Conservation (phyloP, 1,140 invertebrate genomes). For the Tribolium madens region DNA sequence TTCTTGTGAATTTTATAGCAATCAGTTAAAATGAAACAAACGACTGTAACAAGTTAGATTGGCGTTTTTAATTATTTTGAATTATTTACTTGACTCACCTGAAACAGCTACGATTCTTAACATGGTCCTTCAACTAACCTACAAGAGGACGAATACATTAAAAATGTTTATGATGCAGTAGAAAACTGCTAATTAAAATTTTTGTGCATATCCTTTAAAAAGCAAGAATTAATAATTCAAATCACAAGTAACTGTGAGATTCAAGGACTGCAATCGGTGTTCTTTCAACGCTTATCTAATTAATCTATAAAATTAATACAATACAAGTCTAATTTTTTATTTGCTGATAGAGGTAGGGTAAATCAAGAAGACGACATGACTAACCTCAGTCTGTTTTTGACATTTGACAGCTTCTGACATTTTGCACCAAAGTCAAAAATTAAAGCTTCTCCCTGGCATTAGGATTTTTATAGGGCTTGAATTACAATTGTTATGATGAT, state of each 20-base stretch:
- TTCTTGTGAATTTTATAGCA: conserved; percentile 2
- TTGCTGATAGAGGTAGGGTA: too few species aligned
- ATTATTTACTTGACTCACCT: conserved; percentile 13
- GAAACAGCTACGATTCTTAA: conserved; percentile 23
- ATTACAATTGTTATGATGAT: too few species aligned
- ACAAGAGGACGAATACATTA: neutral
- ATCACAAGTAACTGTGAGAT: neutral
- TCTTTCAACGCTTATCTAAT: neutral
- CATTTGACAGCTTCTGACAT: conserved; percentile 1
- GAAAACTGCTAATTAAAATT: conserved; percentile 5
- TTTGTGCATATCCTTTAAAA: conserved; percentile 30
- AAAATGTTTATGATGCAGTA: conserved; percentile 22
- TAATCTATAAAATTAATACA: neutral
- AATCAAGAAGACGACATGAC: too few species aligned
- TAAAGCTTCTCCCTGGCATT: too few species aligned
- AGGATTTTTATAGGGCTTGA: too few species aligned
- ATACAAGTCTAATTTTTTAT: too few species aligned
- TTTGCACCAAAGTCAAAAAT: neutral
- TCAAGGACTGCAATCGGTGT: neutral
- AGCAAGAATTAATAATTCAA: conserved; percentile 29
- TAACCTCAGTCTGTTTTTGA: too few species aligned
- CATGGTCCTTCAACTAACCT: conserved; percentile 31
- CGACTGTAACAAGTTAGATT: neutral
- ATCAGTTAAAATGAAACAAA: neutral
- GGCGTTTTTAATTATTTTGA: neutral